Evolutionary conservation across 53 echinoderm and acorn worm species (phyloP).

Genomic region (Temnopleurus reevesii): DNA sequence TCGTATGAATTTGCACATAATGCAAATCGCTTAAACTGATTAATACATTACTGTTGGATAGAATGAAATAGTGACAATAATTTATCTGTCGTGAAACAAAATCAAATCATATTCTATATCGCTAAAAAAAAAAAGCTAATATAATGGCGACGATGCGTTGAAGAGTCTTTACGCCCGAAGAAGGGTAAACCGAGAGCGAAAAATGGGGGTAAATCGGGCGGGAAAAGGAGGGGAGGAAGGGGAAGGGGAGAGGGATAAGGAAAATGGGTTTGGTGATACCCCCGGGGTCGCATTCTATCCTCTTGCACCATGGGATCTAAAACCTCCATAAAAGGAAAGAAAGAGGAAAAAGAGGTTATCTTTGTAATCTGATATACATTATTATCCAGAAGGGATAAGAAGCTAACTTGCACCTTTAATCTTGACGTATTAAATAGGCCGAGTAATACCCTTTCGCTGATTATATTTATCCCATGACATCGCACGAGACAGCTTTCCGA

Average conservation of each 20-base stretch:
- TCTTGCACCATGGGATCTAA: background rate
- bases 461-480: background rate
- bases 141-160: background rate
- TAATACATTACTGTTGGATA: no score
- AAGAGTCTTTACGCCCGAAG: background rate
- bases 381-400: background rate
- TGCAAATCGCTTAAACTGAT: no score
- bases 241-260: slow-evolving; percentile 29
- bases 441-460: background rate
- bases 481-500: no score
- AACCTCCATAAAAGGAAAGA: background rate
- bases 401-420: slow-evolving; percentile 4
- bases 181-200: background rate
- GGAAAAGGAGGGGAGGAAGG: slow-evolving; percentile 26
- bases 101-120: no score
- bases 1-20: no score
- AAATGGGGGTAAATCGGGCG: background rate
- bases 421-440: background rate
- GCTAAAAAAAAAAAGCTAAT: no score
- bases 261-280: slow-evolving; percentile 22
- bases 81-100: no score
- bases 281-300: slow-evolving; percentile 24
- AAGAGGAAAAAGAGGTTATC: background rate
- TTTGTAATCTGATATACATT: background rate
- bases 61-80: no score